Evolutionary conservation across 1,140 invertebrate genomes (phyloP).

Genomic region (Rhyzopertha dominica): DNA sequence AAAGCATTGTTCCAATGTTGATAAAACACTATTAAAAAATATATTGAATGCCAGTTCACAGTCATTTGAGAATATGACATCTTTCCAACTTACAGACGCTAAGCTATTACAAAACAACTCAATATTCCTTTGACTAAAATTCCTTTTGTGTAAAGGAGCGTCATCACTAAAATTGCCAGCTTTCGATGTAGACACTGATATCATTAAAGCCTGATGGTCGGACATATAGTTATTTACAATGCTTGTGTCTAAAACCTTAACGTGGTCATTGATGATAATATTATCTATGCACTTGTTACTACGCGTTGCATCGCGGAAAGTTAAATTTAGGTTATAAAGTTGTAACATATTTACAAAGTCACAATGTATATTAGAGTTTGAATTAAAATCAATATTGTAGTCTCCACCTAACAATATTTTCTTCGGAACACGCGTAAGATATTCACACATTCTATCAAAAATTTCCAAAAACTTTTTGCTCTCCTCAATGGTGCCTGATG

Average conservation of each 20-base stretch:
- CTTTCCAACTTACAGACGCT: background rate
- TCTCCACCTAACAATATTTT: constrained; percentile 1
- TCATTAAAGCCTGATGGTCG: no score
- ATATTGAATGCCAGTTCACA: constrained; percentile 1
- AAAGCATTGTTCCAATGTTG: constrained; percentile 1
- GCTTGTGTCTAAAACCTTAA: constrained; percentile 1
- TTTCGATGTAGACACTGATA: background rate
- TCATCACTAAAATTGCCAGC: background rate
- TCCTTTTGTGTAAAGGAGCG: constrained; percentile 3
- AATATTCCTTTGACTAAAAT: constrained; percentile 6
- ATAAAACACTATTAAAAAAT: background rate
- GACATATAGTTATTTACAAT: constrained; percentile 4
- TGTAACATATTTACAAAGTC: constrained; percentile 4
- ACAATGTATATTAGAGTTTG: background rate
- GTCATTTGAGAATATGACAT: constrained; percentile 2
- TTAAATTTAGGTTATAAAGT: constrained; percentile 5
- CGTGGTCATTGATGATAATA: background rate
- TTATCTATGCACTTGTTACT: constrained; percentile 1
- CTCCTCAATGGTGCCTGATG: background rate
- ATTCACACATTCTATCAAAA: constrained; percentile 6
- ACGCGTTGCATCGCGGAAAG: constrained; percentile 2
- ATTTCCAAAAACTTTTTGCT: background rate
- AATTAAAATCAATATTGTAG: constrained; percentile 4
- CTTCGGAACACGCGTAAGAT: background rate
- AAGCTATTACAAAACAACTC: background rate